phyloP scores from a whole-genome alignment of 2,888 invertebrate genomes.

The Pristionchus entomophagus region DNA sequence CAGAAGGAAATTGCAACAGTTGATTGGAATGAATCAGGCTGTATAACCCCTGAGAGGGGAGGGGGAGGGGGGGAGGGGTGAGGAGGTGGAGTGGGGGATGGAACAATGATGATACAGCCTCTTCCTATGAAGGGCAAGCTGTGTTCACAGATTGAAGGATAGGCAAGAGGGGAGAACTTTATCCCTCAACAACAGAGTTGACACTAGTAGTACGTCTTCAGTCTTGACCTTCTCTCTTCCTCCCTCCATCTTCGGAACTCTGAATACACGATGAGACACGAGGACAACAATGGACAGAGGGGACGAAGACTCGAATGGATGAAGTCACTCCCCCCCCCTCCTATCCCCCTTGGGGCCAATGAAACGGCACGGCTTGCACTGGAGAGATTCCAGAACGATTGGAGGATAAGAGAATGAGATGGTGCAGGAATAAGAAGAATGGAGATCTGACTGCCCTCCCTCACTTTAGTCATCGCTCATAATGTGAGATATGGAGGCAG shows the following conservation, averaged over 20 bases:
- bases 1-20: background rate
- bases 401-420: background rate
- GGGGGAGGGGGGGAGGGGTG: too few relatives aligned
- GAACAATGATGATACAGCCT: background rate
- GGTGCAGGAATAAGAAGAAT: background rate
- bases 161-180: background rate
- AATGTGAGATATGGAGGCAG: background rate
- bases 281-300: constrained; percentile 9
- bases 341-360: background rate
- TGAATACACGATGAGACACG: constrained; percentile 22
- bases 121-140: background rate
- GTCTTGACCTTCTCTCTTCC: constrained; percentile 21
- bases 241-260: constrained; percentile 17
- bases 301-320: too few relatives aligned
- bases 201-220: constrained; percentile 1
- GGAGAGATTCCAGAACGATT: background rate
- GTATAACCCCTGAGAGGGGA: background rate
- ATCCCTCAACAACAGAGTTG: background rate
- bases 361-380: background rate
- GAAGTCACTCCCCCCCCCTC: background rate
- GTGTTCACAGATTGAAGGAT: constrained; percentile 13
- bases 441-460: background rate
- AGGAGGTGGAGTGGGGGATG: background rate
- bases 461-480: background rate
- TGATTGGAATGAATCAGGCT: constrained; percentile 13